A percentile compares a stretch with the other conserved stretches of the same genome.
Conservation (phyloP, 2,113 vertebrate species). For the Coregonus clupeaformis region DNA sequence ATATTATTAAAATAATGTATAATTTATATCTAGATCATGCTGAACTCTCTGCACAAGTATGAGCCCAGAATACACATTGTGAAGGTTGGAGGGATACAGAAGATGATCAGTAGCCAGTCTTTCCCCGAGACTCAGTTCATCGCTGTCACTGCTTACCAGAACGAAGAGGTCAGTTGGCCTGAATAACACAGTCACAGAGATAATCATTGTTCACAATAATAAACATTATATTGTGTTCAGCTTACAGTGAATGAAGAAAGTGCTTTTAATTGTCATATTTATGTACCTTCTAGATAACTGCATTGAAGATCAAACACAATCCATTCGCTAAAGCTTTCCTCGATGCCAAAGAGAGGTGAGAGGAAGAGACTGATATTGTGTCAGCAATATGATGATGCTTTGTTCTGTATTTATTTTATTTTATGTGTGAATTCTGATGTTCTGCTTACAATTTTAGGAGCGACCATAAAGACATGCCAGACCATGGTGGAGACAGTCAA, state of each 20-base stretch:
- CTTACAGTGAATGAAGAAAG: not conserved
- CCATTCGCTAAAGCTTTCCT: conserved; percentile 81
- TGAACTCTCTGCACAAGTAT: conserved; percentile 82
- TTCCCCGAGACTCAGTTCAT: conserved; percentile 82
- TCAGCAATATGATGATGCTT: not conserved
- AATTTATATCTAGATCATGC: conserved; percentile 69
- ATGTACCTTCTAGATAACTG: conserved; percentile 69
- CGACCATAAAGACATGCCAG: conserved; percentile 77
- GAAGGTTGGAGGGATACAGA: conserved; percentile 80
- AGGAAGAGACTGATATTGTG: not conserved
- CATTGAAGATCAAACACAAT: conserved; percentile 81
- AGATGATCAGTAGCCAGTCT: conserved; percentile 81
- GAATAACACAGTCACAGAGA: not conserved
- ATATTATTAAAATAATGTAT: not conserved
- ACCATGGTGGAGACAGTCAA: conserved; percentile 69
- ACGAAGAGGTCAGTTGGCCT: conserved; percentile 71
- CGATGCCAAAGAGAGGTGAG: conserved; percentile 79
- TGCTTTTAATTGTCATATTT: not conserved
- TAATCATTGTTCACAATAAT: not conserved
- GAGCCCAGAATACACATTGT: conserved; percentile 81
- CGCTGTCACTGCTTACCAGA: conserved; percentile 80
- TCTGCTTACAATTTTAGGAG: conserved; percentile 59
- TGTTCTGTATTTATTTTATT: not conserved
- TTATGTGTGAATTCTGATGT: not conserved
- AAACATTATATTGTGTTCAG: not conserved